Conservation (phyloP, 2,888 invertebrate species). For the Yponomeuta malinellus region DNA sequence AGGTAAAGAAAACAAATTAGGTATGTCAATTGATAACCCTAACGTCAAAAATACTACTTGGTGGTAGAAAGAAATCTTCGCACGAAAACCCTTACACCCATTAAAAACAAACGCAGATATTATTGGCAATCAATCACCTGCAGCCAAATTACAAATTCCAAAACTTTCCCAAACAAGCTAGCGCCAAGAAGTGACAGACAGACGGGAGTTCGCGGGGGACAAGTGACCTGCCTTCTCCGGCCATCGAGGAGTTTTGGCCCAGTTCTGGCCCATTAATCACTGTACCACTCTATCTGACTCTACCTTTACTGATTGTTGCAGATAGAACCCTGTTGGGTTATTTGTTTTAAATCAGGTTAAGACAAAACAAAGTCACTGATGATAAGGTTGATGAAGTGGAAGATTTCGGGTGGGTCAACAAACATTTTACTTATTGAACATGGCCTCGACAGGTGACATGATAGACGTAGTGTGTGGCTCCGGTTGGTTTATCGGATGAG, state of each 20-base stretch:
- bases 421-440: too few species aligned
- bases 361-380: not conserved
- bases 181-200: constrained; percentile 7
- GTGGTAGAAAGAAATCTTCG: too few species aligned
- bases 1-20: too few species aligned
- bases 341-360: not conserved
- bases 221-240: not conserved
- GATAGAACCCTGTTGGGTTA: not conserved
- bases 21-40: too few species aligned
- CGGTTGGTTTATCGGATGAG: too few species aligned
- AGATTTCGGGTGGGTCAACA: too few species aligned
- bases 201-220: not conserved
- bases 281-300: not conserved
- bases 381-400: too few species aligned
- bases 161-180: not conserved
- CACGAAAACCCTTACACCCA: too few species aligned
- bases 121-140: constrained; percentile 5
- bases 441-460: too few species aligned
- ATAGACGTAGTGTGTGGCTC: too few species aligned
- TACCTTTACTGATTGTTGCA: not conserved
- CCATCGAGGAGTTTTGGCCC: not conserved
- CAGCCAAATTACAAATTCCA: not conserved
- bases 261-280: constrained; percentile 1
- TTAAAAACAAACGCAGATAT: not conserved
- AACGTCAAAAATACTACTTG: too few species aligned